A percentile compares a stretch with the other conserved stretches of the same genome.
Conservation (phyloP, 1,140 invertebrate species). For the Trichoplusia ni region DNA sequence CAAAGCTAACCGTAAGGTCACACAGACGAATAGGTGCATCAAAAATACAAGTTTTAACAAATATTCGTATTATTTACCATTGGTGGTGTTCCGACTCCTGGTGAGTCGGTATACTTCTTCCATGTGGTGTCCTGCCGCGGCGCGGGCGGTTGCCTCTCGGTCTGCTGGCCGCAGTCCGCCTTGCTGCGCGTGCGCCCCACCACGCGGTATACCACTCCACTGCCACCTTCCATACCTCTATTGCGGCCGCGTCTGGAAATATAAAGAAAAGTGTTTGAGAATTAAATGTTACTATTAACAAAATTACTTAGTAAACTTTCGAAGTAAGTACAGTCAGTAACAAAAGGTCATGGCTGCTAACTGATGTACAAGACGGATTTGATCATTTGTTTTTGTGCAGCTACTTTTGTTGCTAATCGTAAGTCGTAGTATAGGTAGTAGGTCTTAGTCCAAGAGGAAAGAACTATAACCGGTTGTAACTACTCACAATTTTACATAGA, state of each 20-base stretch:
- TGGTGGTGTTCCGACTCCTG: constrained; percentile 82
- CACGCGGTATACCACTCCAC: constrained; percentile 71
- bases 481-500: too few species aligned
- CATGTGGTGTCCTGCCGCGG: constrained; percentile 76
- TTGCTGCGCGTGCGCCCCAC: constrained; percentile 72
- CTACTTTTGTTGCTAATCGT: too few species aligned
- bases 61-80: constrained; percentile 48
- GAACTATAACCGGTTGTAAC: too few species aligned
- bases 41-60: neutral
- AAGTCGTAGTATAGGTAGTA: too few species aligned
- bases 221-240: constrained; percentile 72
- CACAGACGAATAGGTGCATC: too few species aligned
- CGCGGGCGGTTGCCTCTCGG: constrained; percentile 65
- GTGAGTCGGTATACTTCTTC: constrained; percentile 82
- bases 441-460: too few species aligned
- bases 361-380: too few species aligned
- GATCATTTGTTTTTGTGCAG: too few species aligned
- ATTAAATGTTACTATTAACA: too few species aligned
- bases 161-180: constrained; percentile 78
- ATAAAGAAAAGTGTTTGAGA: neutral
- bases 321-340: too few species aligned
- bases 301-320: neutral
- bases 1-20: too few species aligned
- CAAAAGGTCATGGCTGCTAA: too few species aligned
- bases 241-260: constrained; percentile 64